These are phyloP conservation scores for Pygoscelis adeliae DNA, from an alignment of 2,113 vertebrate species.

Conservation along the genomic window DNA sequence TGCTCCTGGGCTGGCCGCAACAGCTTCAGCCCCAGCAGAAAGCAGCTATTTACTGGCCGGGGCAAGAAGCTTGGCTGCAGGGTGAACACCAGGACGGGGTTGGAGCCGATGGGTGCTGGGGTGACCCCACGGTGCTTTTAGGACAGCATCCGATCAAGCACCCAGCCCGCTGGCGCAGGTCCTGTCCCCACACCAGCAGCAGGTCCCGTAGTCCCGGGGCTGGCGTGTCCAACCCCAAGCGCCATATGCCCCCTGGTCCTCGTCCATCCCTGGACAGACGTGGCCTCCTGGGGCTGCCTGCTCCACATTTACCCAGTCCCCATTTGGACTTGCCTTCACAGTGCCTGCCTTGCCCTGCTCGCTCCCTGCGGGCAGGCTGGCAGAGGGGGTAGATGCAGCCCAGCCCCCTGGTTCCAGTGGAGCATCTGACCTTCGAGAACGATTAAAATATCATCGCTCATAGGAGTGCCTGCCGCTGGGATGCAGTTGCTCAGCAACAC, in stretches of 20 bases:
- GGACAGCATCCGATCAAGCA: too few species aligned
- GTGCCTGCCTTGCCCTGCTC: rapidly evolving
- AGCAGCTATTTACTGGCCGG: neutral
- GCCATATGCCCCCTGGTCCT: neutral
- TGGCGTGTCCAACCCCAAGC: rapidly evolving
- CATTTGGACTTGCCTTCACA: rapidly evolving
- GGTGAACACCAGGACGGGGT: neutral
- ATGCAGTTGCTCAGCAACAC: neutral
- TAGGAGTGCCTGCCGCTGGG: rapidly evolving
- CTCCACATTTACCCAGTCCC: neutral
- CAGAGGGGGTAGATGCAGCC: neutral
- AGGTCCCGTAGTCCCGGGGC: neutral
- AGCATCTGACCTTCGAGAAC: neutral
- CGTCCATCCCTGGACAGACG: rapidly evolving
- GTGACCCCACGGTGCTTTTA: neutral
- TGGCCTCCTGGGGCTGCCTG: neutral
- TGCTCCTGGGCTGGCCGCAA: neutral
- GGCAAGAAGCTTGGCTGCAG: neutral
- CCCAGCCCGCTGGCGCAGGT: rapidly evolving
- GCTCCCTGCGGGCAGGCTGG: neutral
- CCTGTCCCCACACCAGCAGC: neutral
- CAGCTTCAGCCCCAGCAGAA: neutral
- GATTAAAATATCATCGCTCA: neutral
- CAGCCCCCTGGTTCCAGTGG: neutral
- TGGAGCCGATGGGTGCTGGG: neutral